Evolutionary conservation across 2,113 vertebrate species (phyloP), one percentile per base, ranked within the genome.

Genomic region (Centropus bengalensis): DNA sequence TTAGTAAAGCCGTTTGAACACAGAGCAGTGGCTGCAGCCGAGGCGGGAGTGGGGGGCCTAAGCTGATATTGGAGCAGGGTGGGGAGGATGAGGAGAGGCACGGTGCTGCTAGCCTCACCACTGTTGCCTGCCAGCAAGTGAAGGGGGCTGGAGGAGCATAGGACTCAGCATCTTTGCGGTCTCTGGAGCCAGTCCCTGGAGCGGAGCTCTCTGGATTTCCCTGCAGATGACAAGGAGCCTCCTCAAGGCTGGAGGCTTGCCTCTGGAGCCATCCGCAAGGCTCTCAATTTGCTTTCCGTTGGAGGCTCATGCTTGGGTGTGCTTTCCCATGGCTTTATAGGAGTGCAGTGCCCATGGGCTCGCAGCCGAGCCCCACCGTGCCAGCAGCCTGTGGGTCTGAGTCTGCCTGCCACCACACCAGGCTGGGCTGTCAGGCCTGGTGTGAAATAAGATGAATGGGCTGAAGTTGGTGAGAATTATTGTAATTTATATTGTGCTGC

Each of bases 401-500:
- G 87, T 62, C 69, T 73, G 95, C 49, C 6, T 33, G 6, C 2
- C 1, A 69, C 88, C 2, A 0, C 4, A 2, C 97, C 94, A 93
- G 95, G 82, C 94, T 85, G 91, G 84, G 95, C 96, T 96, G 97
- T 97, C 97, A 97, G 94, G 93, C 95, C 95, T 86, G 91, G 89
- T 96, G 96, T 96, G 98, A 97, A 97, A 94, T 81, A 97, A 97
- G 98, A 98, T 97, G 97, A 98, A 98, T 97, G 96, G 93, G 94
- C 96, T 97, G 96, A 96, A 97, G 95, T 96, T 97, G 97, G 94
- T 88, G 97, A 97, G 98, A 98, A 98, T 96, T 86, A 97, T 97
- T 98, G 97, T 98, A 97, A 98, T 98, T 98, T 98, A 97, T 97
- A 98, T 97, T 98, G 97, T 97, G 96, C 96, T 98, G 96, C 98